Conservation (phyloP, 2,888 invertebrate genomes). For the Octonoba sinensis region DNA sequence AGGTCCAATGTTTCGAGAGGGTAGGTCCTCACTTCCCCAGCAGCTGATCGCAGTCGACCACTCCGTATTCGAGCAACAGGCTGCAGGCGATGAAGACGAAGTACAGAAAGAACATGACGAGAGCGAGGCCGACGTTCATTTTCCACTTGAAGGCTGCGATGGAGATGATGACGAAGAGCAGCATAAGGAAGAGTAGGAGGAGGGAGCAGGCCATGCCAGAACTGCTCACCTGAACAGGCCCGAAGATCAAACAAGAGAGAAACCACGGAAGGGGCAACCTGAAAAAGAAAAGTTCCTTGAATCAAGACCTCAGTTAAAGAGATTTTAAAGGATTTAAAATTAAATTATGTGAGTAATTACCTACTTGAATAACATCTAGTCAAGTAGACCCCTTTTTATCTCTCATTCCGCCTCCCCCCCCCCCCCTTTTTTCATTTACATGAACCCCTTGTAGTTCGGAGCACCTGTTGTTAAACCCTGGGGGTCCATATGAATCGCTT, state of each 20-base stretch:
- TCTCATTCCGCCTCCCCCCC: no score
- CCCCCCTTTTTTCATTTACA: no score
- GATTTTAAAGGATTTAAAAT: no score
- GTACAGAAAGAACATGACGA: conserved; percentile 96
- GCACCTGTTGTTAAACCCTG: no score
- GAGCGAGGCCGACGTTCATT: conserved; percentile 95
- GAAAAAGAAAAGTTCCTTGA: conserved; percentile 60
- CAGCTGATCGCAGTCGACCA: conserved; percentile 68
- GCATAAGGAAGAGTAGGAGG: conserved; percentile 95
- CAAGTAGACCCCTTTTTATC: no score
- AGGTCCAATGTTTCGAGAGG: no score
- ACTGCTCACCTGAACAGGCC: conserved; percentile 91
- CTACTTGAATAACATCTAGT: no score
- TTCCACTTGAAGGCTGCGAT: conserved; percentile 97
- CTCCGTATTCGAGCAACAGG: conserved; percentile 90
- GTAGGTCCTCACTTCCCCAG: conserved; percentile 21
- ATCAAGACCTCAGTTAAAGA: no score
- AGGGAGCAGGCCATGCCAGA: conserved; percentile 98
- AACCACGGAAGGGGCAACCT: conserved; percentile 98
- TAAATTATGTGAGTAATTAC: no score
- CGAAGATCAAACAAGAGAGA: conserved; percentile 77
- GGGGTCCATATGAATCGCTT: no score
- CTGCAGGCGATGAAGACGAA: conserved; percentile 95
- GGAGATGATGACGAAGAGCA: conserved; percentile 93
- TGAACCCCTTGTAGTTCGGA: no score